These are phyloP conservation scores for Ctenomys sociabilis DNA, from an alignment of 2,113 vertebrate genomes.

Conservation along the genomic window DNA sequence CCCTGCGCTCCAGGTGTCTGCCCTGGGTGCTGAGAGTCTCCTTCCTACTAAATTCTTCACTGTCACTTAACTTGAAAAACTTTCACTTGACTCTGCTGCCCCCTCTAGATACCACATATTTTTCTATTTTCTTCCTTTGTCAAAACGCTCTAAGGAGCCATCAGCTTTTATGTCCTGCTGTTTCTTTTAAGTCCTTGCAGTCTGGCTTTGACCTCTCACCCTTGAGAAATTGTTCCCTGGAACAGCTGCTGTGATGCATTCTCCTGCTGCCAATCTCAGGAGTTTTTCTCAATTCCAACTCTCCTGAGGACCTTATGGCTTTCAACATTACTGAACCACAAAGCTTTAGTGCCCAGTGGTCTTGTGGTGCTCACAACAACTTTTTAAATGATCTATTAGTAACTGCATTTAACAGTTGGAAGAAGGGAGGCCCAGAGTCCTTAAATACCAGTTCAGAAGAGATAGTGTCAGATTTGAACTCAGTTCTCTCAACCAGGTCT, in stretches of 20 bases:
- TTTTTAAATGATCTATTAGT: neutral
- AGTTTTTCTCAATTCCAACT: neutral
- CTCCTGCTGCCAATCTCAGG: neutral
- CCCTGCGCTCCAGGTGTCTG: neutral
- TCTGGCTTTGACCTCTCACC: neutral
- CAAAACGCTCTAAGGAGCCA: neutral
- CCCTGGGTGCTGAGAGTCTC: neutral
- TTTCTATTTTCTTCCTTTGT: neutral
- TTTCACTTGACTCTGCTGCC: constrained; percentile 70
- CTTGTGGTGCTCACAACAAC: neutral
- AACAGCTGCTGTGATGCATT: neutral
- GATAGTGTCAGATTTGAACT: neutral
- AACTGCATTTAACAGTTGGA: neutral
- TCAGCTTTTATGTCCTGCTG: neutral
- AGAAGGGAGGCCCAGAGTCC: neutral
- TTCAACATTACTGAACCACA: neutral
- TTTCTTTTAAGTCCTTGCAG: neutral
- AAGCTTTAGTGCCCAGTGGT: neutral
- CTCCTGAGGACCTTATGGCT: neutral
- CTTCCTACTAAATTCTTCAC: neutral
- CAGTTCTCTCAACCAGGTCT: neutral
- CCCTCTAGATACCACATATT: constrained; percentile 42
- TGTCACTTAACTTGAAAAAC: neutral
- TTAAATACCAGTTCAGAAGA: neutral
- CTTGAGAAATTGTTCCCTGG: neutral